A percentile compares a stretch with the other conserved stretches of the same genome.
Conservation (phyloP, 2,888 invertebrate genomes). For the Mycalesis mineus region DNA sequence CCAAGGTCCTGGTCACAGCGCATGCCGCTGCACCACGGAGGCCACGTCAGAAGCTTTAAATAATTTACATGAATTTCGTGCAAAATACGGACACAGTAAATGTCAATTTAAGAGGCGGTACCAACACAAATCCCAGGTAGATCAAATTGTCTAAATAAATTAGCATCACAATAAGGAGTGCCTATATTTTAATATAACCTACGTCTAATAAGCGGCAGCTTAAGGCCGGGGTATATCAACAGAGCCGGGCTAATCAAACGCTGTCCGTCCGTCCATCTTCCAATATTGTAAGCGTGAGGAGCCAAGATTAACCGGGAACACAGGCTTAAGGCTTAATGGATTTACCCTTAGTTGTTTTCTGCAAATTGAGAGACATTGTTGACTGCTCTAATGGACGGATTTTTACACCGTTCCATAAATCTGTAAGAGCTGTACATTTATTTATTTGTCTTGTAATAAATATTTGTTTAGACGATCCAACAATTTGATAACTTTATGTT, state of each 20-base stretch:
- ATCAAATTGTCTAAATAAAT: background rate
- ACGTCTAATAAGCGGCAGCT: slow-evolving; percentile 2
- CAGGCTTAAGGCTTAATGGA: slow-evolving; percentile 46
- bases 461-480: too few relatives aligned
- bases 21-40: too few relatives aligned
- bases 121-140: too few relatives aligned
- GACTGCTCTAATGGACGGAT: slow-evolving; percentile 23
- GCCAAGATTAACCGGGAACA: slow-evolving; percentile 44
- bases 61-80: too few relatives aligned
- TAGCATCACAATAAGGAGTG: background rate
- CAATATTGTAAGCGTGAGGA: slow-evolving; percentile 37
- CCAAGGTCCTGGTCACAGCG: too few relatives aligned
- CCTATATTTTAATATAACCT: background rate
- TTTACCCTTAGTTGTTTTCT: slow-evolving; percentile 43
- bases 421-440: too few relatives aligned
- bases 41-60: too few relatives aligned
- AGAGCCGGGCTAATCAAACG: slow-evolving; percentile 24
- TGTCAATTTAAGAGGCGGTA: too few relatives aligned
- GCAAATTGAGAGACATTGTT: slow-evolving; percentile 40
- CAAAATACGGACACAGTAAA: too few relatives aligned
- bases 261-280: slow-evolving; percentile 30
- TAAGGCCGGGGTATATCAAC: slow-evolving; percentile 12
- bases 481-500: too few relatives aligned
- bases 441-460: too few relatives aligned
- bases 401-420: too few relatives aligned